Conservation (phyloP, 2,113 vertebrate genomes). For the Tretioscincus oriximinensis region DNA sequence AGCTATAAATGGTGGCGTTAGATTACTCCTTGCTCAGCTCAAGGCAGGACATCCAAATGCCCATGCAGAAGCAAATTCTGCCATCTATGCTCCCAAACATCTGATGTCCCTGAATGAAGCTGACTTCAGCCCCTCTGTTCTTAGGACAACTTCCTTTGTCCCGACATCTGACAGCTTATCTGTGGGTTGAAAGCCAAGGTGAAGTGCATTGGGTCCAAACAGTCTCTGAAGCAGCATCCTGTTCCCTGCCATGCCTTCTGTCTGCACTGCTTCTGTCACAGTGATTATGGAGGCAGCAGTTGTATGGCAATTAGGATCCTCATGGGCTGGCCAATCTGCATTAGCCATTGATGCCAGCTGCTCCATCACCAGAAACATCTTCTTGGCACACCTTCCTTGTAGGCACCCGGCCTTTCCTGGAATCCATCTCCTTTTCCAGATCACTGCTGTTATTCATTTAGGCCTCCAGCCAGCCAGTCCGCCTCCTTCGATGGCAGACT, state of each 20-base stretch:
- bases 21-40: background rate
- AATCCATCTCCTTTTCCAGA: conserved; percentile 36
- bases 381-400: conserved; percentile 59
- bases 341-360: conserved; percentile 65
- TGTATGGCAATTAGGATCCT: conserved; percentile 71
- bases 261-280: conserved; percentile 56
- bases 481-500: conserved; percentile 18
- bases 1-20: background rate
- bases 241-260: conserved; percentile 54
- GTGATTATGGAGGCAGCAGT: conserved; percentile 68
- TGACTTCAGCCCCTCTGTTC: background rate
- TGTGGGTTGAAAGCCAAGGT: conserved; percentile 24
- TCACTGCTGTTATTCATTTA: background rate
- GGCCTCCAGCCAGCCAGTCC: conserved; percentile 29
- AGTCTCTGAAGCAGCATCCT: conserved; percentile 51
- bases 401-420: conserved; percentile 42
- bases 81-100: background rate
- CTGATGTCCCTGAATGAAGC: background rate
- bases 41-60: background rate
- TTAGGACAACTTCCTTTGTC: conserved; percentile 42
- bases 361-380: conserved; percentile 60
- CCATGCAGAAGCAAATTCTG: background rate
- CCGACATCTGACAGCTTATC: conserved; percentile 62
- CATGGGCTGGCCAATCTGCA: conserved; percentile 66
- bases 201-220: conserved; percentile 38